Conservation (phyloP, 2,888 invertebrate genomes). For the Zootermopsis nevadensis region DNA sequence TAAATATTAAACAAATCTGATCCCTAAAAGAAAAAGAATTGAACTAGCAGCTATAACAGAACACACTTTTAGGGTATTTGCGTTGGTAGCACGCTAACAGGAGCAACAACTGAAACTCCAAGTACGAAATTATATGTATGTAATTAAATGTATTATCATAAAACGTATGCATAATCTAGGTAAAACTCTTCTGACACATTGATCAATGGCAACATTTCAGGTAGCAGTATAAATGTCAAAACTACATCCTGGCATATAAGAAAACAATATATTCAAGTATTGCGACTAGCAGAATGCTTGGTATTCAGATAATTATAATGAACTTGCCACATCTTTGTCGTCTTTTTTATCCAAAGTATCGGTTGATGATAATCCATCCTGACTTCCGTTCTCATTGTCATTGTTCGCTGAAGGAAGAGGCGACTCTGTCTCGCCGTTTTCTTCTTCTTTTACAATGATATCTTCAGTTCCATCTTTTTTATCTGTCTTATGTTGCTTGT, state of each 20-base stretch:
- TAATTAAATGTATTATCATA: neutral
- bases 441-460: slow-evolving; percentile 28
- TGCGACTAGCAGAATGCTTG: neutral
- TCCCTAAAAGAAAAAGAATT: no score
- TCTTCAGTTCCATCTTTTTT: slow-evolving; percentile 46
- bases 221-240: neutral
- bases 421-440: slow-evolving; percentile 42
- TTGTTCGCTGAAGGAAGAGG: slow-evolving; percentile 32
- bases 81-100: no score
- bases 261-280: neutral
- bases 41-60: no score
- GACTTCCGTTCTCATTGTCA: slow-evolving; percentile 43
- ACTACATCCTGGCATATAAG: neutral
- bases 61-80: no score
- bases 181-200: neutral
- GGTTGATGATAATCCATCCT: slow-evolving; percentile 25
- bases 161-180: neutral
- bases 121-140: neutral
- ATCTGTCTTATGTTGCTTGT: slow-evolving; percentile 50
- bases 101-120: no score
- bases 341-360: slow-evolving; percentile 40
- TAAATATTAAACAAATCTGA: no score
- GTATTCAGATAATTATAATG: neutral
- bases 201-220: neutral
- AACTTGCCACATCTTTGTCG: slow-evolving; percentile 39